Conservation (phyloP, 2,113 vertebrate species). For the Entomyzon cyanotis region DNA sequence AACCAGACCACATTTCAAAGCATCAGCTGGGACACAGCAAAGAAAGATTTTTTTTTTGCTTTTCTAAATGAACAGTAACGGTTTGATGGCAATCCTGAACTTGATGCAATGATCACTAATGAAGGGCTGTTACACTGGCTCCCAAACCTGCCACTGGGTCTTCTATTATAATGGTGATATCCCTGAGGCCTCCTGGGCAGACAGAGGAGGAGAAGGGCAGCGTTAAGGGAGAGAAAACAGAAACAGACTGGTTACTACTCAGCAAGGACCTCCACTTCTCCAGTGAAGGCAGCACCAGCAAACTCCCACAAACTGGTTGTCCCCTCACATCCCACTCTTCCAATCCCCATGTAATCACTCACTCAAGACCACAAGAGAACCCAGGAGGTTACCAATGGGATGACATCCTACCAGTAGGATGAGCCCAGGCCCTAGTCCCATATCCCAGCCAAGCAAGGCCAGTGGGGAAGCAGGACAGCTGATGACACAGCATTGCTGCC, state of each 20-base stretch:
- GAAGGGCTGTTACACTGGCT: slow-evolving; percentile 50
- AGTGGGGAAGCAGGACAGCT: neutral
- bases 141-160: slow-evolving; percentile 96
- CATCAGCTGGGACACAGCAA: neutral
- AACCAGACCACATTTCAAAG: neutral
- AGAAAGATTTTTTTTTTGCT: neutral
- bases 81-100: slow-evolving; percentile 45
- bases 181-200: slow-evolving; percentile 84
- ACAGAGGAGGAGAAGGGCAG: slow-evolving; percentile 57
- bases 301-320: neutral
- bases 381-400: neutral
- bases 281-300: neutral
- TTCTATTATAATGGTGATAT: slow-evolving; percentile 99
- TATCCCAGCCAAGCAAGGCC: neutral
- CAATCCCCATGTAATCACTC: neutral
- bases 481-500: neutral
- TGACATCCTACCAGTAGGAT: neutral
- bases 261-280: neutral
- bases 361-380: neutral
- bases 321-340: neutral
- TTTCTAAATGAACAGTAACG: slow-evolving; percentile 65
- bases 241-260: slow-evolving; percentile 36
- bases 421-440: neutral
- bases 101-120: slow-evolving; percentile 46
- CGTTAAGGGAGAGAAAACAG: slow-evolving; percentile 62